Conservation (phyloP, 2,888 invertebrate species). For the Volucella inflata region DNA sequence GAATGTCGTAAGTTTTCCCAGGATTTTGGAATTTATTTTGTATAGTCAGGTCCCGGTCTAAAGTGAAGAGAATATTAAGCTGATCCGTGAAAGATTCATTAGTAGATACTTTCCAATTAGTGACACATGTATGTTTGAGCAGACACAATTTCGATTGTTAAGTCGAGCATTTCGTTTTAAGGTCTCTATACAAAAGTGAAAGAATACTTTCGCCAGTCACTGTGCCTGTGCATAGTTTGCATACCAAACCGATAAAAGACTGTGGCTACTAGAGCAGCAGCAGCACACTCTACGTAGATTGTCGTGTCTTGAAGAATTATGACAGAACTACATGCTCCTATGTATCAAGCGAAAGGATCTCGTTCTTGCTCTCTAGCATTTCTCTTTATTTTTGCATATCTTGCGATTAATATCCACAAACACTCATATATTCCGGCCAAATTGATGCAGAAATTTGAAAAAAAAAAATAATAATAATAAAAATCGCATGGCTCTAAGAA, state of each 20-base stretch:
- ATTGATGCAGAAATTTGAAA: slow-evolving; percentile 58
- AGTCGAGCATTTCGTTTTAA: no score
- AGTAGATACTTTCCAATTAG: no score
- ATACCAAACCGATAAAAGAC: slow-evolving; percentile 12
- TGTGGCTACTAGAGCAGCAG: slow-evolving; percentile 35
- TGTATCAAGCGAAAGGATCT: slow-evolving; percentile 60
- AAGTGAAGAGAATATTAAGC: no score
- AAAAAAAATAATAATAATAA: slow-evolving; percentile 29
- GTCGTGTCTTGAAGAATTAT: slow-evolving; percentile 72
- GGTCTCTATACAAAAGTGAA: neutral
- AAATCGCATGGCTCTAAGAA: neutral
- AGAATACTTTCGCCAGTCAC: neutral
- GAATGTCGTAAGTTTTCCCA: no score
- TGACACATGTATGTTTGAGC: no score
- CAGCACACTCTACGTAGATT: slow-evolving; percentile 55
- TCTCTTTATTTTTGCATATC: slow-evolving; percentile 66
- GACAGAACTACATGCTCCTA: slow-evolving; percentile 64
- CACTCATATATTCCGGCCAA: slow-evolving; percentile 44
- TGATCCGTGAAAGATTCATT: no score
- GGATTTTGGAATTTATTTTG: no score
- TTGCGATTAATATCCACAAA: slow-evolving; percentile 55
- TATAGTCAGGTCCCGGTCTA: no score
- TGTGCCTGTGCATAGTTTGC: slow-evolving; percentile 1
- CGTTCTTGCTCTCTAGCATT: slow-evolving; percentile 30
- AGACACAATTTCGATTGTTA: no score